Evolutionary conservation across 92 coral and sea anemone genomes (phyloP), one percentile per base, ranked within the genome.

Genomic region (Bergia puertoricense): DNA sequence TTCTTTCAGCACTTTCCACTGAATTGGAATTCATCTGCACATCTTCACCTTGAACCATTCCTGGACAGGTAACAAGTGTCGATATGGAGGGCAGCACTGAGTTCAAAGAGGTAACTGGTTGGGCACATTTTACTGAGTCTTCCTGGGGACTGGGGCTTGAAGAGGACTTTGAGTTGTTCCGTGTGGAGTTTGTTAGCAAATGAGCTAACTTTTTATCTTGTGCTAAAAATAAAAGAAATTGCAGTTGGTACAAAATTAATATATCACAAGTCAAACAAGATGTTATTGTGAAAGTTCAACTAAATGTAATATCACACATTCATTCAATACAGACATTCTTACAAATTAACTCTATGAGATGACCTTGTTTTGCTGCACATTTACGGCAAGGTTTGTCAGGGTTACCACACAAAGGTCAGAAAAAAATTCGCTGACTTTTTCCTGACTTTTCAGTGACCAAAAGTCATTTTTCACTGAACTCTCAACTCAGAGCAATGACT

Each of bases 1-100:
- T 84, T 72, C 77, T 84, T 38, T 84, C 87, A 46, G 78, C 77
- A 84, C 54, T 82, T 82, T 82, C 86, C 20, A 42, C 37, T 22
- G 86, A 82, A 65, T 82, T 71, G 7, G 76, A 44, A 62, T 44
- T 82, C 39, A 23, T 16, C n/a, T 67, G 86, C 16, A 67, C 2
- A 8, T 82, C 62, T 65, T 82, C 86, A 67, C 87, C 44, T 54
- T 56, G 79, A 84, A 22, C 79, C 54, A 74, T 46, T 30, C 44
- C 79, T 84, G 77, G 68, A 50, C 65, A 84, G 78, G 71, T 46
- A 54, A 36, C 79, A 30, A 84, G 68, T 37, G 54, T 71, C 0
- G 79, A 71, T 48, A 84, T 84, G 22, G 87, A 84, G 44, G 87
- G 79, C 79, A 84, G 68, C 15, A 79, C 62, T 0, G 79, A 84